phyloP scores from a whole-genome alignment of 2,888 invertebrate genomes.

The Calliscelio sp. region DNA sequence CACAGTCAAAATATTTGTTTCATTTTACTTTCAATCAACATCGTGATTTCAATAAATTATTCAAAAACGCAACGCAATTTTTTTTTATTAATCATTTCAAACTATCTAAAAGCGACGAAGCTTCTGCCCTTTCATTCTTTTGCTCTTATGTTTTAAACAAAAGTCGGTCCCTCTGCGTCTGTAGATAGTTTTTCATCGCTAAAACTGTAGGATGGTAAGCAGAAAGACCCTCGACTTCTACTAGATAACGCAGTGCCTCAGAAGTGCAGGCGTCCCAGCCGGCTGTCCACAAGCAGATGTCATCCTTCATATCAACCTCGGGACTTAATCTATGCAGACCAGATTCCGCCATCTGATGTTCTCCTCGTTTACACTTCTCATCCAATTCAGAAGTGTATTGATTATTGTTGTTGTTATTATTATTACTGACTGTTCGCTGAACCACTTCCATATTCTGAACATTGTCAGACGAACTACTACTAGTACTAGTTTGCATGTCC shows the following conservation, averaged over 20 bases:
- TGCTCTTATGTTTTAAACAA: constrained; percentile 77
- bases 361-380: constrained; percentile 6
- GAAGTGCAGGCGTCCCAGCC: constrained; percentile 84
- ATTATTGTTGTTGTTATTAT: too few relatives aligned
- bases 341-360: background rate
- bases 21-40: constrained; percentile 11
- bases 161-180: constrained; percentile 80
- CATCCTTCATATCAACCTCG: constrained; percentile 49
- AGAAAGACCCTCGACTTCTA: constrained; percentile 82
- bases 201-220: constrained; percentile 83
- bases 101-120: constrained; percentile 12
- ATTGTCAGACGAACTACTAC: constrained; percentile 14
- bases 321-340: constrained; percentile 44
- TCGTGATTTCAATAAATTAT: too few relatives aligned
- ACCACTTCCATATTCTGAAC: constrained; percentile 76
- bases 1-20: constrained; percentile 15
- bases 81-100: background rate
- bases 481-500: too few relatives aligned
- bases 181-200: constrained; percentile 82
- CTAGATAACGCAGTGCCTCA: constrained; percentile 82
- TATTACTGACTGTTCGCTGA: constrained; percentile 66
- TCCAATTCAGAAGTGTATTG: too few relatives aligned
- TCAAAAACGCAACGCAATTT: too few relatives aligned
- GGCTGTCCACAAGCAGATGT: constrained; percentile 76
- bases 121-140: too few relatives aligned